Evolutionary conservation across 2,888 invertebrate species (phyloP).

Genomic region (Nesidiocoris tenuis): DNA sequence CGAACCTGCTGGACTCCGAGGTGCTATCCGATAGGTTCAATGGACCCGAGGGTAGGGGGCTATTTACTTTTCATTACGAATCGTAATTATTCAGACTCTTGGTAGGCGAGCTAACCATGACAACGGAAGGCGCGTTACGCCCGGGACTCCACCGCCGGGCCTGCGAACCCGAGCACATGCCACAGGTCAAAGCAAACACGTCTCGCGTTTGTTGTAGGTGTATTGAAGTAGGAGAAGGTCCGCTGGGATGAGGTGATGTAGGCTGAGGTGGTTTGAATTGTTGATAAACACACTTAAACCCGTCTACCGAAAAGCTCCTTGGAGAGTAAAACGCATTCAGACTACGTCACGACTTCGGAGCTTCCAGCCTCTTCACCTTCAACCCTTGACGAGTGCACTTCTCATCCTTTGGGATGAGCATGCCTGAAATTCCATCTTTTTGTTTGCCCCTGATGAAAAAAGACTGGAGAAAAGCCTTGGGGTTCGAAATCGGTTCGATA

Average conservation of each 20-base stretch:
- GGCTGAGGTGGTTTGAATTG: conserved; percentile 23
- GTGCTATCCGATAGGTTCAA: not conserved
- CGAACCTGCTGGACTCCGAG: not conserved
- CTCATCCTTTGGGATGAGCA: not conserved
- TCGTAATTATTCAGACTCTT: conserved; percentile 24
- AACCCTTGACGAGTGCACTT: conserved; percentile 18
- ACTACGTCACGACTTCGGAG: conserved; percentile 12
- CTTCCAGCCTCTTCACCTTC: not conserved
- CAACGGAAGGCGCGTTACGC: not conserved
- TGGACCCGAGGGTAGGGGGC: conserved; percentile 1
- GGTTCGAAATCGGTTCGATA: too few relatives aligned
- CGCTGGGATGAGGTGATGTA: not conserved
- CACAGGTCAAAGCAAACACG: conserved; percentile 37
- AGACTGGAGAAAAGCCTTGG: too few relatives aligned
- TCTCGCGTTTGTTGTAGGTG: not conserved
- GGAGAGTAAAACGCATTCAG: conserved; percentile 32
- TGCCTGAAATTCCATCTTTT: too few relatives aligned
- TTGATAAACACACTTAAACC: conserved; percentile 41
- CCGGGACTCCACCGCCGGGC: not conserved
- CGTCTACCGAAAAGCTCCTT: conserved; percentile 17
- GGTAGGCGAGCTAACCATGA: not conserved
- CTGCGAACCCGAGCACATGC: conserved; percentile 33
- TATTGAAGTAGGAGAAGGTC: too few relatives aligned
- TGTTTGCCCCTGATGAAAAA: too few relatives aligned
- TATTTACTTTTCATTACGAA: conserved; percentile 33